phyloP scores from a whole-genome alignment of 2,113 vertebrate genomes.

The Sitta europaea region DNA sequence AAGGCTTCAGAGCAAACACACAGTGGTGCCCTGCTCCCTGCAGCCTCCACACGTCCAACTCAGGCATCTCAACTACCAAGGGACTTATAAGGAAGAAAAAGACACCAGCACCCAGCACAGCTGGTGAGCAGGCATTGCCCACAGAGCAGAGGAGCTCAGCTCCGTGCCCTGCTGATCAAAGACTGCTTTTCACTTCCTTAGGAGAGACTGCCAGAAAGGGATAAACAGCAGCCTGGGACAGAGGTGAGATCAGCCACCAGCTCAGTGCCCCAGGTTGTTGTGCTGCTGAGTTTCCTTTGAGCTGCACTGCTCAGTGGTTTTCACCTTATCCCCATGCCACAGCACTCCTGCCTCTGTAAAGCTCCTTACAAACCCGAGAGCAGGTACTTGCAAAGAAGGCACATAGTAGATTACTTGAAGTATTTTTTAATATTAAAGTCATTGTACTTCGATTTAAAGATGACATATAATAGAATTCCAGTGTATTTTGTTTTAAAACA shows the following conservation, averaged over 20 bases:
- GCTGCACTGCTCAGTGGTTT: background rate
- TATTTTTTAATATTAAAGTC: constrained; percentile 35
- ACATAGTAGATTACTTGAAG: background rate
- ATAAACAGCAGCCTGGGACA: background rate
- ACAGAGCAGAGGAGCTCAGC: background rate
- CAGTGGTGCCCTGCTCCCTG: background rate
- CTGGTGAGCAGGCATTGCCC: background rate
- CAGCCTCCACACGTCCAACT: background rate
- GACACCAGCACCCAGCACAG: background rate
- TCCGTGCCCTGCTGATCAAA: background rate
- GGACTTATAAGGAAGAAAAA: background rate
- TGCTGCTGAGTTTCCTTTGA: background rate
- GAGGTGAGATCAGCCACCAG: background rate
- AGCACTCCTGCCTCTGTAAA: background rate
- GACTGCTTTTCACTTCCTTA: background rate
- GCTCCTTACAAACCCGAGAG: background rate
- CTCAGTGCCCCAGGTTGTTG: background rate
- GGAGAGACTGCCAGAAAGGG: background rate
- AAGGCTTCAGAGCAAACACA: background rate
- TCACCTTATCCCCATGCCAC: background rate
- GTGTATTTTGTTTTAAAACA: background rate
- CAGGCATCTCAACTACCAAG: background rate
- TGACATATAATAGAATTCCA: background rate
- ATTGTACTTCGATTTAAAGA: background rate
- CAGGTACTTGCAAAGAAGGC: background rate